phyloP scores from a whole-genome alignment of 1,140 invertebrate genomes.

The Dendrolimus punctatus region DNA sequence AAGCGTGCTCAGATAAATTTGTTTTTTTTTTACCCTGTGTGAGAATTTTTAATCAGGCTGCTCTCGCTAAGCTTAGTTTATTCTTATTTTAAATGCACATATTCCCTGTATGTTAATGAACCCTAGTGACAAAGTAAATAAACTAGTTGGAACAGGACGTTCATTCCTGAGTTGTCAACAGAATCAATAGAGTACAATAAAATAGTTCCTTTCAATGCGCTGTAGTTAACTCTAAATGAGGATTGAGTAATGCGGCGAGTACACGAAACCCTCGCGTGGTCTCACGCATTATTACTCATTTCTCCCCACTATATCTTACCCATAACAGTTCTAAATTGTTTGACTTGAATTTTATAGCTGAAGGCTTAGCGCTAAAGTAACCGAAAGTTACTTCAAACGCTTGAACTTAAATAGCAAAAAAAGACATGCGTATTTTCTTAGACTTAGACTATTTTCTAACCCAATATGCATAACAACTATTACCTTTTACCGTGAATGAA shows the following conservation, averaged over 20 bases:
- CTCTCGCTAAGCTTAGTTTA: no score
- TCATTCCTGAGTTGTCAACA: conserved; percentile 45
- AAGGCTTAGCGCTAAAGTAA: no score
- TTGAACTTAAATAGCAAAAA: no score
- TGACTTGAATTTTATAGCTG: no score
- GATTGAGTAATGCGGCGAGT: conserved; percentile 56
- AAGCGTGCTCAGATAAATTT: no score
- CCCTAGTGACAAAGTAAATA: conserved; percentile 37
- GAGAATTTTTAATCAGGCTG: no score
- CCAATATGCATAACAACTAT: no score
- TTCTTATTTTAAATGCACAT: conserved; percentile 6
- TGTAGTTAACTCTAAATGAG: conserved; percentile 65
- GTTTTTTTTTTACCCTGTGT: no score
- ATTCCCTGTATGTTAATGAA: conserved; percentile 36
- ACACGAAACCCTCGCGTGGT: conserved; percentile 60
- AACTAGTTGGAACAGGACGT: conserved; percentile 32
- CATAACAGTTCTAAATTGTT: conserved; percentile 16
- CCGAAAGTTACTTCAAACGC: no score
- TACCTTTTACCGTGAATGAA: no score
- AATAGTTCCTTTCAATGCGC: conserved; percentile 61
- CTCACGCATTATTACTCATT: conserved; percentile 41
- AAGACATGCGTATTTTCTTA: no score
- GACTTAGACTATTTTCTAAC: no score
- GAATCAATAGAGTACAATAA: conserved; percentile 66
- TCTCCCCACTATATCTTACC: conserved; percentile 20